Evolutionary conservation across 2,888 invertebrate species (phyloP).

Genomic region (Pseudococcus viburni): DNA sequence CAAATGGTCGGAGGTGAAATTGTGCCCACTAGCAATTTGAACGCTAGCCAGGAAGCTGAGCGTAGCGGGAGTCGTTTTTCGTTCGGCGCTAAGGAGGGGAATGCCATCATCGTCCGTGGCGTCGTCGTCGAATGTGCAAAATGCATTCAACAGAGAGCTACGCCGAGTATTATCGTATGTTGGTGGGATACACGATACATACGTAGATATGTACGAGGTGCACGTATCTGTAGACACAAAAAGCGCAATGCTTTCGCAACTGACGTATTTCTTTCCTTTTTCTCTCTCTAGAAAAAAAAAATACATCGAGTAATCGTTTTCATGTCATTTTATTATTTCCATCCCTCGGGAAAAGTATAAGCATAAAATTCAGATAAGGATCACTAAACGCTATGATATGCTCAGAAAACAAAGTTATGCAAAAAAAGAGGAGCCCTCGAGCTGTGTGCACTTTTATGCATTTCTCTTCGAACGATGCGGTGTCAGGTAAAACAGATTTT

Average conservation of each 20-base stretch:
- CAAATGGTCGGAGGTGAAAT: conserved; percentile 52
- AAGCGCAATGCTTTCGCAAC: neutral
- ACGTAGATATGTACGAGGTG: neutral
- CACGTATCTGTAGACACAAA: neutral
- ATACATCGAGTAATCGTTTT: conserved; percentile 20
- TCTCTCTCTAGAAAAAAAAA: neutral
- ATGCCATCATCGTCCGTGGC: neutral
- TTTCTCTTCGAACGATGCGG: neutral
- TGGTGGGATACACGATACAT: neutral
- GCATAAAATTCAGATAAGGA: neutral
- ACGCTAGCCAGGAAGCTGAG: conserved; percentile 33
- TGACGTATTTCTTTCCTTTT: neutral
- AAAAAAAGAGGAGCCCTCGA: neutral
- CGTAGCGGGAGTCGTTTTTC: conserved; percentile 27
- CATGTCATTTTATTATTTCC: conserved; percentile 16
- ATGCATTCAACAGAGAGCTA: conserved; percentile 40
- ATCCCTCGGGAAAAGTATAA: neutral
- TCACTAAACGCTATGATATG: neutral
- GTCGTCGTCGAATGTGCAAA: conserved; percentile 4
- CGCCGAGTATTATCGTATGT: neutral
- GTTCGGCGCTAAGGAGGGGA: neutral
- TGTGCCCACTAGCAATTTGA: conserved; percentile 55
- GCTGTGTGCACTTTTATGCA: neutral
- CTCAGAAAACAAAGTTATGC: neutral
- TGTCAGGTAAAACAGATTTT: too few species aligned